Percentiles rank a stretch among this genome's conserved stretches.
These are phyloP conservation scores for Wasmannia auropunctata DNA, from an alignment of 1,140 invertebrate species.

Conservation along the genomic window DNA sequence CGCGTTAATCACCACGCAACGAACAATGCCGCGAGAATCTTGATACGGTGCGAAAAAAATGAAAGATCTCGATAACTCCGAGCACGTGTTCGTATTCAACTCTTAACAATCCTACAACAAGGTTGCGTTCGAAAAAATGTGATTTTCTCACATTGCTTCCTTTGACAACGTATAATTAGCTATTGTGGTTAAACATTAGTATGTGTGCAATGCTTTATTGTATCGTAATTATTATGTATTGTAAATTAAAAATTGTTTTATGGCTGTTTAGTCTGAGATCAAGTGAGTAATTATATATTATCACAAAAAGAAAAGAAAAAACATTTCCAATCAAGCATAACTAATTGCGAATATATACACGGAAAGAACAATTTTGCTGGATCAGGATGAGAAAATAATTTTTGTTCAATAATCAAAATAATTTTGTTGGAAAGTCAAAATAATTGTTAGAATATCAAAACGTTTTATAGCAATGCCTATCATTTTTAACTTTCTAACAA, in stretches of 20 bases:
- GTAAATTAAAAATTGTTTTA: neutral
- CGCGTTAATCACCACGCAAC: conserved; percentile 21
- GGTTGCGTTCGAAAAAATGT: neutral
- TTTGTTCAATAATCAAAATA: no score
- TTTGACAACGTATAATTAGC: neutral
- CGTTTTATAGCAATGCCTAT: no score
- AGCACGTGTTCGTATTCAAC: conserved; percentile 14
- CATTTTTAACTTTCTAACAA: no score
- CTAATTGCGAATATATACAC: neutral
- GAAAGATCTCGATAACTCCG: conserved; percentile 13
- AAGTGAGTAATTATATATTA: neutral
- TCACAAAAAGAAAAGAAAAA: neutral
- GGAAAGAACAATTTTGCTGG: no score
- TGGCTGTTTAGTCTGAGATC: neutral
- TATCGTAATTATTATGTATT: neutral
- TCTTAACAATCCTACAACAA: conserved; percentile 5
- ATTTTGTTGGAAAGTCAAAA: no score
- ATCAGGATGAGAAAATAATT: no score
- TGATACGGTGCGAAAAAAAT: conserved; percentile 29
- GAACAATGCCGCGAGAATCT: conserved; percentile 43
- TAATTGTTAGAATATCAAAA: no score
- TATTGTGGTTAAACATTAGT: neutral
- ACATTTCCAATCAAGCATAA: neutral
- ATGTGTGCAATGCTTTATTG: neutral
- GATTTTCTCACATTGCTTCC: neutral